Base-by-base conservation (phyloP, 2,888 invertebrate genomes). In the Chrysodeixis includens region DNA sequence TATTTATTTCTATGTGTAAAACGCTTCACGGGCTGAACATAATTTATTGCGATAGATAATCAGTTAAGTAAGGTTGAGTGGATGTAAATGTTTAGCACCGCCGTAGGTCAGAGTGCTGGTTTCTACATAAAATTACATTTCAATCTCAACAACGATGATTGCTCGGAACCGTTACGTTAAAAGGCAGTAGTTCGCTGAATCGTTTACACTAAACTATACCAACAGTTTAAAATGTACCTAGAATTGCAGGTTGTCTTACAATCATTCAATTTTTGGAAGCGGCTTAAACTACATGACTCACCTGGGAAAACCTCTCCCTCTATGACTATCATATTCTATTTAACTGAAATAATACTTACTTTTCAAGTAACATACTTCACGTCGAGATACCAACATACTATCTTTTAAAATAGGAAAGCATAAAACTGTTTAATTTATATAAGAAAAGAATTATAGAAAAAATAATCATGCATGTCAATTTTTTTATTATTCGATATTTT, bases 51-150 rank as follows among this genome's bases (percentile, higher is more conserved):
- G 70, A 72, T 72, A 71, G 70, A 78, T 71, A 72, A 74, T 81
- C 76, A 70, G 81, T 79, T 72, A 75, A 69, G 75, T 73, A 66
- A 67, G 67, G 68, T 75, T 70, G 70, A 72, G 69, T 79, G 76
- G 79, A 82, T 75, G 81, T 79, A 79, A 86, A 83, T 84, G 83
- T 76, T 83, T 80, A 79, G 76, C 81, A 80, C 71, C 74, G 83
- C 83, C 84, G 78, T 80, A 79, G 87, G 86, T 86, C 83, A 85
- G 73, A 83, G 84, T 82, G 83, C 84, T 86, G 83, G 83, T 87
- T 88, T 87, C 83, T 82, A 85, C 85, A 85, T 86, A 87, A 88
- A 88, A 91, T 90, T 89, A 88, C 86, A 86, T 90, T 90, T 90
- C 89, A 90, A 91, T 91, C 88, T 87, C 76, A 78, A 83, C 83